These are phyloP conservation scores for Montifringilla adamsi DNA, from an alignment of 2,113 vertebrate species.

Conservation along the genomic window DNA sequence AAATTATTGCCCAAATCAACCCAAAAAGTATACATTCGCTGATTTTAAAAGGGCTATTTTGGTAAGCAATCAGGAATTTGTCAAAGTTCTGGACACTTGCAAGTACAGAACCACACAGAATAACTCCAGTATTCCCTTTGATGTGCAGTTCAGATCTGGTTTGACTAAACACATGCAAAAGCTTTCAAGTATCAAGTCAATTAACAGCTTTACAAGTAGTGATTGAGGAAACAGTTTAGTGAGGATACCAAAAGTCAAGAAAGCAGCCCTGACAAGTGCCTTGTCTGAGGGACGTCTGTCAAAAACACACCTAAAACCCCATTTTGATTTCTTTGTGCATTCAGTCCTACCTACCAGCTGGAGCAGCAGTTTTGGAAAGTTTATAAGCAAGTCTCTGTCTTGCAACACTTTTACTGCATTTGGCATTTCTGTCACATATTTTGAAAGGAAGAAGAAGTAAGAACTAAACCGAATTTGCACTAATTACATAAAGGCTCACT, in stretches of 20 bases:
- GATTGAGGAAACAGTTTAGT: not conserved
- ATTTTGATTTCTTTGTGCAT: not conserved
- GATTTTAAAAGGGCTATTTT: not conserved
- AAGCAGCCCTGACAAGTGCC: not conserved
- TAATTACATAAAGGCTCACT: conserved; percentile 51
- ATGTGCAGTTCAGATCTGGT: not conserved
- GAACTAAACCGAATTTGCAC: not conserved
- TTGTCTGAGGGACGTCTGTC: not conserved
- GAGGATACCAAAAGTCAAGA: not conserved
- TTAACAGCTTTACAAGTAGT: not conserved
- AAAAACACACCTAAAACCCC: not conserved
- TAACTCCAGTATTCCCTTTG: not conserved
- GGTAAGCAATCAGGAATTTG: not conserved
- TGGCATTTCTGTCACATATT: conserved; percentile 43
- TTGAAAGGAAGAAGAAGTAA: conserved; percentile 26
- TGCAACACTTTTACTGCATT: not conserved
- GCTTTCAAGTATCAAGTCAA: conserved; percentile 2
- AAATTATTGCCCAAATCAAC: not conserved
- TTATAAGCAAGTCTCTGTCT: not conserved
- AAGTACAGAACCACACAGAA: not conserved
- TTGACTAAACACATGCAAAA: conserved; percentile 18
- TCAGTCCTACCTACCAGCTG: not conserved
- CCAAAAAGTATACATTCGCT: not conserved
- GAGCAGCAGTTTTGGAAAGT: not conserved
- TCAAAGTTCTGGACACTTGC: not conserved